These are phyloP conservation scores for pig (Sus scrofa) DNA, from an alignment of 2,113 vertebrate genomes.

Conservation along the genomic window DNA sequence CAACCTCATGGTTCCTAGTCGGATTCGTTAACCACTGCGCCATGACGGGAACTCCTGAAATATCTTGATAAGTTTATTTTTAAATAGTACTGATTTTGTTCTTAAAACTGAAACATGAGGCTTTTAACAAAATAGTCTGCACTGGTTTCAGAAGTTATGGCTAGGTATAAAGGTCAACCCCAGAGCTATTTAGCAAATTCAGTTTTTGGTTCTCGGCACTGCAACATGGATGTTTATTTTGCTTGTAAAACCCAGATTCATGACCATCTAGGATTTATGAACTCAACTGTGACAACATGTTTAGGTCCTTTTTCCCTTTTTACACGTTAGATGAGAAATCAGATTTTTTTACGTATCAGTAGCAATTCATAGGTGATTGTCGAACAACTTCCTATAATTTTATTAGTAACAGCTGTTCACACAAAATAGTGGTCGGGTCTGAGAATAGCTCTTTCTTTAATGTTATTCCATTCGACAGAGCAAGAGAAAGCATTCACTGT, in stretches of 20 bases:
- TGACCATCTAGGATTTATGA: neutral
- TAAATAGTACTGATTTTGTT: constrained; percentile 43
- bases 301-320: constrained; percentile 6
- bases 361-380: constrained; percentile 72
- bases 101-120: constrained; percentile 50
- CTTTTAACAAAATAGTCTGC: constrained; percentile 44
- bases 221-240: neutral
- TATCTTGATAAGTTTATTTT: constrained; percentile 61
- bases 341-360: constrained; percentile 54
- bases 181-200: neutral
- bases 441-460: constrained; percentile 62
- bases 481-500: constrained; percentile 44
- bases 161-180: neutral
- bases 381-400: constrained; percentile 64
- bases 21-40: no score
- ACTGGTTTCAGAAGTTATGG: neutral
- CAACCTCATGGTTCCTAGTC: no score
- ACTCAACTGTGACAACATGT: neutral
- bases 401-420: constrained; percentile 77
- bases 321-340: constrained; percentile 5
- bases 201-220: constrained; percentile 3
- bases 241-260: neutral
- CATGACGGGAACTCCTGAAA: no score
- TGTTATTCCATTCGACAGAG: neutral
- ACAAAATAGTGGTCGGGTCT: neutral